Conservation (phyloP, 2,113 vertebrate species). For the Burhinus bistriatus region DNA sequence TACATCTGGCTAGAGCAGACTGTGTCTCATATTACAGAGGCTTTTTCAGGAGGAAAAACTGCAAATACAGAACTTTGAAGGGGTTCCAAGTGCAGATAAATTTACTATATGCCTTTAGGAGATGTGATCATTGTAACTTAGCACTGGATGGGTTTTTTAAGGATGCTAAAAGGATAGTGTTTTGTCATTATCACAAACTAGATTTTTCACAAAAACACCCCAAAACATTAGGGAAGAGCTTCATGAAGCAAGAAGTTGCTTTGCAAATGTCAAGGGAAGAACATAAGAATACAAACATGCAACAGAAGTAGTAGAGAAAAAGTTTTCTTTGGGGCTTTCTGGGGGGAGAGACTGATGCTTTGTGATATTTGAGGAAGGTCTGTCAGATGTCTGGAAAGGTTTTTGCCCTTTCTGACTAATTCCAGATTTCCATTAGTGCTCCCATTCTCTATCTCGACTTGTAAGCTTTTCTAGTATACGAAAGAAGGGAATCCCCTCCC, state of each 20-base stretch:
- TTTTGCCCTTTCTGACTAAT: not conserved
- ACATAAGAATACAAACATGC: not conserved
- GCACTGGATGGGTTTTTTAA: not conserved
- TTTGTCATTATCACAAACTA: not conserved
- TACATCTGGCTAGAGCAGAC: not conserved
- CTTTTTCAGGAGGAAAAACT: slow-evolving; percentile 1
- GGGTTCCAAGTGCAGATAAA: not conserved
- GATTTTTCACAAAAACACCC: not conserved
- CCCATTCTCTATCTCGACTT: not conserved
- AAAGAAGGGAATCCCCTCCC: not conserved
- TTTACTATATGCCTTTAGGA: not conserved
- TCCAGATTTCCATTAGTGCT: not conserved
- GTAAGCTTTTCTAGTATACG: not conserved
- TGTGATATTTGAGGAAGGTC: not conserved
- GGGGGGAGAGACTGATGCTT: not conserved
- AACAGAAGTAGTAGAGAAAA: not conserved
- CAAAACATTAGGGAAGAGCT: not conserved
- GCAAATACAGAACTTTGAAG: not conserved
- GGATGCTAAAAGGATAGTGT: not conserved
- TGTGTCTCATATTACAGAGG: not conserved
- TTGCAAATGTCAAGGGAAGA: not conserved
- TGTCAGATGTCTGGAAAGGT: not conserved
- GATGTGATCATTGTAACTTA: not conserved
- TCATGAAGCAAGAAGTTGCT: not conserved
- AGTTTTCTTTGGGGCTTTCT: not conserved